Conservation (phyloP, 2,797 vertebrate genomes). For the Eospalax fontanierii region DNA sequence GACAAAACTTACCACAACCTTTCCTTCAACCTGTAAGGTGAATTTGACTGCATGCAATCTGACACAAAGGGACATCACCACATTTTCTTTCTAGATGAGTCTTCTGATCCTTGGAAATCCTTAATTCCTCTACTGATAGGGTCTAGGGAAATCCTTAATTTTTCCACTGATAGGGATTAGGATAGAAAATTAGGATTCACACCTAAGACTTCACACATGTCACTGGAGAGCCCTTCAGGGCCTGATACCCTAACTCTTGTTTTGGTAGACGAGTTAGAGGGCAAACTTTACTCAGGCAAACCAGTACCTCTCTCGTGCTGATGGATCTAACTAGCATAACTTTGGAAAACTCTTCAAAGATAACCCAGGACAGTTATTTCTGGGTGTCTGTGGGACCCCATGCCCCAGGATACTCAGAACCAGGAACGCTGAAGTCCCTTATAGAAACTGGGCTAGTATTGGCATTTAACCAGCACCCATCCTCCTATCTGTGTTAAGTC, state of each 20-base stretch:
- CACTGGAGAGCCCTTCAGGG: background rate
- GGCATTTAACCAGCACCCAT: too few species aligned
- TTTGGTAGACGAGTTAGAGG: background rate
- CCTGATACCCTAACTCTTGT: background rate
- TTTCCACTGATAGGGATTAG: background rate
- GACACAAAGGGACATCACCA: rapidly evolving
- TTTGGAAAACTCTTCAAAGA: background rate
- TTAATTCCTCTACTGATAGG: background rate
- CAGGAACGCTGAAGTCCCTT: background rate
- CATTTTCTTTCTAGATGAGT: background rate
- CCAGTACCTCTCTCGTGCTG: background rate
- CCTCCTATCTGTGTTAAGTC: background rate
- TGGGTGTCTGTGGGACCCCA: background rate
- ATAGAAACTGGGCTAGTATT: background rate
- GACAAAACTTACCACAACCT: background rate
- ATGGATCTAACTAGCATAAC: background rate
- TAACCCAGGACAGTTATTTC: background rate
- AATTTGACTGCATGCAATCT: background rate
- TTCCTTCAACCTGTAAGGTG: background rate
- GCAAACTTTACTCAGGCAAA: background rate
- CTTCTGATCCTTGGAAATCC: background rate
- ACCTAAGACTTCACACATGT: background rate
- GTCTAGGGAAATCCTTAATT: background rate
- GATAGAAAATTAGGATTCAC: background rate
- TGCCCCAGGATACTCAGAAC: background rate